Evolutionary conservation across 2,888 invertebrate species (phyloP), one percentile per base, ranked within the genome.

Genomic region (Thera britannica): DNA sequence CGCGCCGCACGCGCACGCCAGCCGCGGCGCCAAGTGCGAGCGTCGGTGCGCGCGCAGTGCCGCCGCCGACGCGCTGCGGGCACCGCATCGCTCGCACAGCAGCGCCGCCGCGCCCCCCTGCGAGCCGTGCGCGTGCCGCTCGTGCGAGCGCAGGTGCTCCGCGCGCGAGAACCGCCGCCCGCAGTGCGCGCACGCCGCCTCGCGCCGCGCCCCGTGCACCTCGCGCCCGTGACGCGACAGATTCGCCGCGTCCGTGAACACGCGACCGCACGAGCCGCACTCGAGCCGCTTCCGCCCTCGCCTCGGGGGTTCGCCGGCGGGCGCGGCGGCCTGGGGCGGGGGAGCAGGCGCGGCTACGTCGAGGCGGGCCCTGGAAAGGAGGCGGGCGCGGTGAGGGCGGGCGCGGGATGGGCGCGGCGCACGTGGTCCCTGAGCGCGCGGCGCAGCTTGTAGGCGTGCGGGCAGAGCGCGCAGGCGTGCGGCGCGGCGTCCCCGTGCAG

Each of bases 401-500:
- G 9, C 35, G 54, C 9, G 35, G 34, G 36, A 63, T 23, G 1
- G 81, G 79, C 81, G 96, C 44, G 66, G 36, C 69, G 69, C 60
- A 46, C 49, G 59, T 67, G 67, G 56, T 67, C 67, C 1, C 63
- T 55, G n/a, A 67, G 63, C 63, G 67, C 63, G 59, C 83, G 72
- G 0, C 80, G 91, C 55, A 94, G 94, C 12, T 95, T 89, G 83
- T 95, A 96, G 51, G 94, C 90, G 71, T 94, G 94, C 64, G 90
- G 90, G 82, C 96, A 96, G 2, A 73, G 23, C 0, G 81, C 80
- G 83, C 96, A 96, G 9, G 89, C 84, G 84, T 94, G 95, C 6
- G 95, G 95, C 76, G 94, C 94, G 2, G 85, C 79, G 77, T 94
- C 90, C 6, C 90, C 87, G 83, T 95, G 96, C 52, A 94, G 87